Base-by-base conservation (phyloP, 2,797 vertebrate species). In the Micromesistius poutassou region DNA sequence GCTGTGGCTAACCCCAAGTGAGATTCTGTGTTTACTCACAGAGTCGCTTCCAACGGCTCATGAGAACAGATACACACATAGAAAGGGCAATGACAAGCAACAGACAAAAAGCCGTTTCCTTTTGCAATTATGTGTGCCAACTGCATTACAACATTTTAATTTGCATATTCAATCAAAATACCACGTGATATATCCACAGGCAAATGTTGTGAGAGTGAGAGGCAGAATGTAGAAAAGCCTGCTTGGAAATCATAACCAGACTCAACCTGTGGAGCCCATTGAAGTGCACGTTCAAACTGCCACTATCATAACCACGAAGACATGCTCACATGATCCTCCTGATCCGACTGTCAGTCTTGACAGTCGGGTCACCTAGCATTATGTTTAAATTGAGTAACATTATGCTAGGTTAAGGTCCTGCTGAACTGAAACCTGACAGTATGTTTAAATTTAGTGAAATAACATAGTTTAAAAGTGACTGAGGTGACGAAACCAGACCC, bases 211-310 rank as follows among this genome's bases (percentile, higher is more conserved):
- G 62, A n/a, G n/a, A 68, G 79, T 16, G 22, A 78, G 71, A 3
- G 1, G 0, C 2, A 79, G 86, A 88, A 92, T 92, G 86, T 87
- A 87, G 87, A 90, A 88, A 87, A 86, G 77, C 86, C 80, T 81
- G 87, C 85, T 40, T 80, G 40, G 75, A 83, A 82, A 73, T 16
- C 50, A 83, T 38, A 55, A 30, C 76, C 66, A 76, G 30, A 75
- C 28, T 28, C 76, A 86, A 83, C 79, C 71, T 72, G 74, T 30
- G 55, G 62, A 78, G 13, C 30, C 78, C 62, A 30, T 55, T 38
- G 74, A n/a, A 72, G 85, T 86, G 85, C 79, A 72, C 28, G 85
- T 82, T 74, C 50, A 78, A 68, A 74, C 66, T 76, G 50, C 74
- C 74, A 80, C 13, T 31, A 82, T 75, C 68, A 68, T 10, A 28